Percentiles rank a stretch among this genome's conserved stretches.
These are phyloP conservation scores for Drosophila rellima DNA, from an alignment of 2,888 invertebrate genomes.

Conservation along the genomic window DNA sequence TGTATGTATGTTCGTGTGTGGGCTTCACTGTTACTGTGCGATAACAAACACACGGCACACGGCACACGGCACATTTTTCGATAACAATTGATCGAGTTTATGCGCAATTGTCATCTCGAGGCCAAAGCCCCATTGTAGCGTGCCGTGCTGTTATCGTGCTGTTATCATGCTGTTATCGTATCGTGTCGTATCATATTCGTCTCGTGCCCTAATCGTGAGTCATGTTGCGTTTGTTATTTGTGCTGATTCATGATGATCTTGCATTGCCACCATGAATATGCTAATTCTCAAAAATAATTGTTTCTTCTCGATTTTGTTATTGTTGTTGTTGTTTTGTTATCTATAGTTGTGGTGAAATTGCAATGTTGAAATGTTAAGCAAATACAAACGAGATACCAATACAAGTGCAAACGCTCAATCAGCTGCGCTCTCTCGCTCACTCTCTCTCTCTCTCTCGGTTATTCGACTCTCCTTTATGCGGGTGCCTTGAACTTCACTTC, in stretches of 20 bases:
- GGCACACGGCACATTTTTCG: conserved; percentile 34
- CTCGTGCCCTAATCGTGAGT: conserved; percentile 43
- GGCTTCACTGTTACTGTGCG: conserved; percentile 13
- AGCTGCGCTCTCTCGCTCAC: background rate
- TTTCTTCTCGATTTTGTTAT: background rate
- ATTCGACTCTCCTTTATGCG: background rate
- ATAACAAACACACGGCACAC: conserved; percentile 25
- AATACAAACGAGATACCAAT: conserved; percentile 18
- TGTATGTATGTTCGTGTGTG: background rate
- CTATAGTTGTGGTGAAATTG: conserved; percentile 63
- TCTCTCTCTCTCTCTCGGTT: conserved; percentile 1
- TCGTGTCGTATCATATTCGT: conserved; percentile 10
- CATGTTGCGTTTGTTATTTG: conserved; percentile 23
- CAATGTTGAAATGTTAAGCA: conserved; percentile 5
- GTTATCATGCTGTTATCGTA: conserved; percentile 6
- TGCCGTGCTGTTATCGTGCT: conserved; percentile 8
- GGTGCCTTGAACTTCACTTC: conserved; percentile 11
- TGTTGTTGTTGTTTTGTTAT: conserved; percentile 31
- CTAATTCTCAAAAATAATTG: conserved; percentile 37
- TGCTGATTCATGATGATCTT: conserved; percentile 55
- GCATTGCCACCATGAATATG: conserved; percentile 41
- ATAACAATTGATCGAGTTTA: conserved; percentile 48
- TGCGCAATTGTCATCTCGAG: conserved; percentile 38
- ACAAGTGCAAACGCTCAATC: conserved; percentile 3
- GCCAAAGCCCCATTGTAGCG: conserved; percentile 23